Conservation (phyloP, 2,113 vertebrate genomes). For the Microcebus griseorufus region DNA sequence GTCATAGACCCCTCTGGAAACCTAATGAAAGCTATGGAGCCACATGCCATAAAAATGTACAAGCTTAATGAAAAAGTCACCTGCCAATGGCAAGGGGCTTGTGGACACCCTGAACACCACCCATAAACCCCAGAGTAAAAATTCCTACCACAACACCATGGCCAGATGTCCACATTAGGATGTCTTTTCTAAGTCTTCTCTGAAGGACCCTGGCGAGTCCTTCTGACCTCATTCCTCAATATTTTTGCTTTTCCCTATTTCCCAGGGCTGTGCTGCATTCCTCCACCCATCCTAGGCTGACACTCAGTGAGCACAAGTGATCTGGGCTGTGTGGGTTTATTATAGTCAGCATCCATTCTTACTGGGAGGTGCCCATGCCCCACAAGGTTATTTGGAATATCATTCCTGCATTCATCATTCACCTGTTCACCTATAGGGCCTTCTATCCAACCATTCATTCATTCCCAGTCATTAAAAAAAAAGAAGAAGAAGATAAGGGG, state of each 20-base stretch:
- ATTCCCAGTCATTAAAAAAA: background rate
- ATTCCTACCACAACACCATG: background rate
- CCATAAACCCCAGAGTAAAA: background rate
- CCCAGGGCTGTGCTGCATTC: background rate
- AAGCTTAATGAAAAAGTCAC: background rate
- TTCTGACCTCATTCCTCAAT: constrained; percentile 21
- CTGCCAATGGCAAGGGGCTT: background rate
- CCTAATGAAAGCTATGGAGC: background rate
- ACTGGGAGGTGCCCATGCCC: background rate
- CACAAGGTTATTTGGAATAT: background rate
- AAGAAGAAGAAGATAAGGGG: background rate
- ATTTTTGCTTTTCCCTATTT: background rate
- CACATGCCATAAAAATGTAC: background rate
- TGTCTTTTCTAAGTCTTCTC: background rate
- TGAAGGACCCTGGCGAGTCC: background rate
- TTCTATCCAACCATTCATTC: background rate
- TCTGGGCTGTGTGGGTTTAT: background rate
- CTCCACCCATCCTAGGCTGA: background rate
- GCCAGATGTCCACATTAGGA: background rate
- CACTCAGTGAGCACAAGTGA: background rate
- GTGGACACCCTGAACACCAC: background rate
- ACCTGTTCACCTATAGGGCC: background rate
- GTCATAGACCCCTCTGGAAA: constrained; percentile 49
- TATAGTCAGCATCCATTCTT: background rate
- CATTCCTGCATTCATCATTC: background rate